Evolutionary conservation across 2,888 invertebrate species (phyloP), one percentile per base, ranked within the genome.

Genomic region (Uropetala carovei): DNA sequence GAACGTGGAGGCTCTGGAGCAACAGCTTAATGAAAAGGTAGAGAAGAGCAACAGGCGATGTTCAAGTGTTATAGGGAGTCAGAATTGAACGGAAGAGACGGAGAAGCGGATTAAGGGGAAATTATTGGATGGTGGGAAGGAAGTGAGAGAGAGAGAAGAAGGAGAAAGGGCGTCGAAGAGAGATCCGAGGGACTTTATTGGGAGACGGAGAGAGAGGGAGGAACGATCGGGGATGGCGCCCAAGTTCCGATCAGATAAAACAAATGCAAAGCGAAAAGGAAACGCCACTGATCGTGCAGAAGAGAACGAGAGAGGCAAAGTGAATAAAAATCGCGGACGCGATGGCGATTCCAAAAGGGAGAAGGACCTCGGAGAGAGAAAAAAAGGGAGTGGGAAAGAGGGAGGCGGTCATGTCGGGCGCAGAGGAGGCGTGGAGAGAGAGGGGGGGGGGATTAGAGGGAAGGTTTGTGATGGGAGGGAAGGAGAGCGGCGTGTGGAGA

Each of bases 181-280:
- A 68, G 22, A 18, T 22, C 22, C 75, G n/a, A 22, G 68, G 4
- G 68, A 68, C 68, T 68, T 13, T 11, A 13, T 75, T 27, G 75
- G 75, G 13, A 22, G 75, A 75, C 27, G 75, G 27, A 75, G 75
- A 27, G 75, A 43, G 27, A 75, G 75, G 13, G 75, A 43, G 43
- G 43, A 43, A 43, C 75, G 75, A 75, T 27, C 75, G 22, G 27
- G 75, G 75, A 22, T 75, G 75, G 75, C 75, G 75, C 68, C 68
- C 68, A n/a, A 68, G 68, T 68, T 75, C 75, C 75, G 75, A 75
- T 75, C 75, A 75, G 75, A 75, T 75, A 75, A 75, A 75, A 27
- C 75, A 75, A 27, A 75, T 27, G 75, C 75, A 75, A 75, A 75
- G 22, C 75, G 75, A 13, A 22, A 27, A 75, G 68, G 68, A 68